phyloP scores from a whole-genome alignment of 2,113 vertebrate genomes.

The Pelecanus crispus region DNA sequence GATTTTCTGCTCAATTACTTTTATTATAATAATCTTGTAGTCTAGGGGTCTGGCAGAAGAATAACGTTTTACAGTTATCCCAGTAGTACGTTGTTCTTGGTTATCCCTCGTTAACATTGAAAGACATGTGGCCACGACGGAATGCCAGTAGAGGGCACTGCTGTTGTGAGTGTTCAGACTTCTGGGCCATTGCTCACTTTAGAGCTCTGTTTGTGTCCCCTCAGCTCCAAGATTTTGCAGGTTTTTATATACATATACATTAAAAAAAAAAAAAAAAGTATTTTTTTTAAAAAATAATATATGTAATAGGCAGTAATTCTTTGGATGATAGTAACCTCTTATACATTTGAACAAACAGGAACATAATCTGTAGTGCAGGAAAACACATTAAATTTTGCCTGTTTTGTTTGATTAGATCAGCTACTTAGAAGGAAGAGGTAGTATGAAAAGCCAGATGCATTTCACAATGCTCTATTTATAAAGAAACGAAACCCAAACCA shows the following conservation, averaged over 20 bases:
- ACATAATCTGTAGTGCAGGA: background rate
- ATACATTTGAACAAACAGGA: background rate
- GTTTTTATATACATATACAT: background rate
- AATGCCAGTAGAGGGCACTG: slow-evolving; percentile 63
- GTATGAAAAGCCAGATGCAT: background rate
- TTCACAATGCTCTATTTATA: background rate
- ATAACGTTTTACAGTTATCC: background rate
- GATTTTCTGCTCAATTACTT: background rate
- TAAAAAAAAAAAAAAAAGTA: too few relatives aligned
- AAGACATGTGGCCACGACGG: background rate
- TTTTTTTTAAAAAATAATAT: background rate
- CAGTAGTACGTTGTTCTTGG: background rate
- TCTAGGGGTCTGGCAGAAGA: background rate
- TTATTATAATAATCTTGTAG: background rate
- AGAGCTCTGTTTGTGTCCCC: too few relatives aligned
- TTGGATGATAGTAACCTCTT: background rate
- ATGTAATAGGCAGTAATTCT: background rate
- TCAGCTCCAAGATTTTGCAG: background rate
- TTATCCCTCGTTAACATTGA: too few relatives aligned
- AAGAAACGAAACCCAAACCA: background rate
- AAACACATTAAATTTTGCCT: background rate
- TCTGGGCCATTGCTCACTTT: background rate
- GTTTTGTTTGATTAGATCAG: background rate
- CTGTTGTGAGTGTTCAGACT: background rate
- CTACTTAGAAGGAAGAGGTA: background rate